phyloP scores from a whole-genome alignment of 2,797 vertebrate genomes.

The Parotocinclus haroldoi region DNA sequence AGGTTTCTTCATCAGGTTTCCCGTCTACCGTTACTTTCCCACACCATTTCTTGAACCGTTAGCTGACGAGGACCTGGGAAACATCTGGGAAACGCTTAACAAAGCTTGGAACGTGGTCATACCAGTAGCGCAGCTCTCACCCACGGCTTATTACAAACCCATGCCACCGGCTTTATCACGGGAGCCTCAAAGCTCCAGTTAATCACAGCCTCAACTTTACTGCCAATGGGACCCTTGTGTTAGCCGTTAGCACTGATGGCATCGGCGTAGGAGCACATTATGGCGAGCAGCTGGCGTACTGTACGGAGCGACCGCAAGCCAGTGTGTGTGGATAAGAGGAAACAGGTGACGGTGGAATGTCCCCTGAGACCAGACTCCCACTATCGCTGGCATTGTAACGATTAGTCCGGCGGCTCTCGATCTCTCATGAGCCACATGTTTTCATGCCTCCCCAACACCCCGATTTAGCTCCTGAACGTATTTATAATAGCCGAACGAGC shows the following conservation, averaged over 20 bases:
- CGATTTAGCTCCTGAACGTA: too few species aligned
- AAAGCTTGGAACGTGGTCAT: background rate
- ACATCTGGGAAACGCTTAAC: background rate
- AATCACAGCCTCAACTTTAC: slow-evolving; percentile 49
- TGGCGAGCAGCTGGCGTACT: slow-evolving; percentile 68
- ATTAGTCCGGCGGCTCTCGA: background rate
- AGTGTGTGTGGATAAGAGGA: slow-evolving; percentile 66
- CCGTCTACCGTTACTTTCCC: too few species aligned
- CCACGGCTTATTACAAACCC: slow-evolving; percentile 9
- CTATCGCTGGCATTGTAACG: slow-evolving; percentile 13
- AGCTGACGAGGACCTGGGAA: too few species aligned
- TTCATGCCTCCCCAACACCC: background rate
- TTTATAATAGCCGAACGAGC: background rate
- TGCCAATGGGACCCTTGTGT: slow-evolving; percentile 54
- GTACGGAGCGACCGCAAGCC: slow-evolving; percentile 58
- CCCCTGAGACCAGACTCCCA: slow-evolving; percentile 26
- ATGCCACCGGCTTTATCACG: slow-evolving; percentile 34
- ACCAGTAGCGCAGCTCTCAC: background rate
- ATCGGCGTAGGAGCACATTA: slow-evolving; percentile 60
- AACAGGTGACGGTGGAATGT: slow-evolving; percentile 70
- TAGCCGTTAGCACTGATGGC: slow-evolving; percentile 61
- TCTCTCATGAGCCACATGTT: background rate
- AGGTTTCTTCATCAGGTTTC: too few species aligned
- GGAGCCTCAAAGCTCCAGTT: slow-evolving; percentile 36
- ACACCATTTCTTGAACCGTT: too few species aligned